Evolutionary conservation across 2,888 invertebrate species (phyloP).

Genomic region (Caenorhabditis sp.): DNA sequence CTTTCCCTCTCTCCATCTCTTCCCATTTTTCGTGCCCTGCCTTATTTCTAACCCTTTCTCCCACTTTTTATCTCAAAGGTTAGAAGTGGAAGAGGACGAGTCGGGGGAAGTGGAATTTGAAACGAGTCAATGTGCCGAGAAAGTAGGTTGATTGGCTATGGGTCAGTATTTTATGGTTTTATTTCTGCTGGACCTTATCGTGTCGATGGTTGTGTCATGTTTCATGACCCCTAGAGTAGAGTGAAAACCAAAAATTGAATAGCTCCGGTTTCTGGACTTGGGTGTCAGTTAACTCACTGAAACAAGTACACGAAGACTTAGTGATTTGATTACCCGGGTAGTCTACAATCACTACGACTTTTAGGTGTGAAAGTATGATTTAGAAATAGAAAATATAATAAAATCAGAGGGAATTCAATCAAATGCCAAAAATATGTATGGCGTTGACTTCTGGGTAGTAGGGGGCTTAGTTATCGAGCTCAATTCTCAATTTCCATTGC

Average conservation of each 20-base stretch:
- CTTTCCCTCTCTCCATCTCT: not conserved
- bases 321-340: not conserved
- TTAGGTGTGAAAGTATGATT: no score
- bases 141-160: conserved; percentile 32
- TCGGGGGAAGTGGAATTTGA: conserved; percentile 6
- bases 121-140: conserved; percentile 18
- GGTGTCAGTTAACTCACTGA: not conserved
- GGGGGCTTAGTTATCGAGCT: no score
- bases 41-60: conserved; percentile 4
- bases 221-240: conserved; percentile 24
- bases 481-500: no score
- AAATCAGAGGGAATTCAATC: no score
- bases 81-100: conserved; percentile 29
- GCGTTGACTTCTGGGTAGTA: not conserved
- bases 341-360: not conserved
- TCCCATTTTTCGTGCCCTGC: conserved; percentile 37
- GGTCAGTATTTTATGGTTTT: conserved; percentile 11
- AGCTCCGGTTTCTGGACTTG: no score
- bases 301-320: not conserved
- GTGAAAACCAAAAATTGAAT: no score
- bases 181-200: no score
- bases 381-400: no score
- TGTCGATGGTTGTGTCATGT: conserved; percentile 9
- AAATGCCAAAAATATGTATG: no score
- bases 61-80: conserved; percentile 46